A percentile compares a stretch with the other conserved stretches of the same genome.
phyloP scores from a whole-genome alignment of 2,888 invertebrate species.

The Lottia scabra region DNA sequence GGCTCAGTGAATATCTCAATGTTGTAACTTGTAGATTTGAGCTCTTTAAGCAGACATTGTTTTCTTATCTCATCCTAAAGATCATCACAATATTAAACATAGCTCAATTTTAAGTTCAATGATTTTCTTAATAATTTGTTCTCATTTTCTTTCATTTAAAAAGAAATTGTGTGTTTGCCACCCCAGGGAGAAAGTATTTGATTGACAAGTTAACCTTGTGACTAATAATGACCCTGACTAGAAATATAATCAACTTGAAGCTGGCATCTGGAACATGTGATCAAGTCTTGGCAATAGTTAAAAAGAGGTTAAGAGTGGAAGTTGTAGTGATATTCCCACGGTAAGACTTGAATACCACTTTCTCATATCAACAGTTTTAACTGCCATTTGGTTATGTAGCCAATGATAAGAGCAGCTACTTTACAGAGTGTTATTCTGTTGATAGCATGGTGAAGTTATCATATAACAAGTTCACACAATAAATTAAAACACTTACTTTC shows the following conservation, averaged over 20 bases:
- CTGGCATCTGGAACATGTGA: slow-evolving; percentile 1
- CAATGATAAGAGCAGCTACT: not conserved
- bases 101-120: too few species aligned
- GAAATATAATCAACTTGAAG: slow-evolving; percentile 1
- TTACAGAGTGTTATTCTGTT: not conserved
- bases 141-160: too few species aligned
- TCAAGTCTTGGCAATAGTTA: not conserved
- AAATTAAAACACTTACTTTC: not conserved
- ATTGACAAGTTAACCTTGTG: slow-evolving; percentile 4
- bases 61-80: too few species aligned
- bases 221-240: not conserved
- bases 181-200: not conserved
- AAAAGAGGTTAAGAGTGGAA: not conserved
- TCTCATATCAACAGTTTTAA: not conserved
- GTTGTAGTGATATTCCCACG: not conserved
- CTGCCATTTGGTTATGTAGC: not conserved
- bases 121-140: too few species aligned
- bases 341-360: not conserved
- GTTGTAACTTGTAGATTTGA: too few species aligned
- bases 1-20: too few species aligned
- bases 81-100: too few species aligned
- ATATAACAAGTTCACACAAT: slow-evolving; percentile 1
- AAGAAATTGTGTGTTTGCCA: too few species aligned
- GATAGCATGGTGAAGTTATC: not conserved
- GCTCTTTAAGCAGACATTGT: too few species aligned